Evolutionary conservation across 1,140 invertebrate species (phyloP), one percentile per base, ranked within the genome.

Genomic region (Muscidifurax raptorellus): DNA sequence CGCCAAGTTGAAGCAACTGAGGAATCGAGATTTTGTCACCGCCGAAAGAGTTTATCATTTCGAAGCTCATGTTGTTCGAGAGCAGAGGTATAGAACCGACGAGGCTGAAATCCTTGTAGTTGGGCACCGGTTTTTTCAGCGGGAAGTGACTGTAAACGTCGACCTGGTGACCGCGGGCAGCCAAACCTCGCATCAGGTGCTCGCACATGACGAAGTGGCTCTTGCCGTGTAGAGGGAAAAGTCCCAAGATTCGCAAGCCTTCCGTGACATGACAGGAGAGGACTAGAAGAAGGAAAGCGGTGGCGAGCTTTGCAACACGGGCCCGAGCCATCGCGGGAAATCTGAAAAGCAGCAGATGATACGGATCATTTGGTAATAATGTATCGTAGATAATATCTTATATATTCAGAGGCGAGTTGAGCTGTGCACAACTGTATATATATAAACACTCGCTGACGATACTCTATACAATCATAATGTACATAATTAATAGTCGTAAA

Each of bases 171-270:
- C 94, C 94, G 0, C 90, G 89, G 15, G 80, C 86, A 0, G 92
- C 93, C 0, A 94, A 83, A 12, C 72, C 88, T 30, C 88, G 88
- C 87, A 93, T 90, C 12, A 94, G 10, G 5, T 85, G 40, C 52
- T 91, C 89, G n/a, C 88, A 88, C 71, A 92, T 90, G 0, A 89
- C 36, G 80, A 90, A 92, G 82, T 94, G 93, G 78, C 93, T 94
- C 69, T 88, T 91, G 0, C 88, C 88, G 32, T 90, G 82, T 6
- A 92, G 30, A 0, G 93, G 91, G 44, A 92, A 93, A 0, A 94
- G 0, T 1, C 88, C 91, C 0, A 93, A 88, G 72, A 92, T 91
- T 72, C 89, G 84, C 15, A 85, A 27, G 1, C 71, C 27, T 7
- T 59, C 22, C 6, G 52, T 18, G 0, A 7, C 18, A 1, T n/a